Base-by-base conservation (phyloP, 1,140 invertebrate species). In the Fopius arisanus region DNA sequence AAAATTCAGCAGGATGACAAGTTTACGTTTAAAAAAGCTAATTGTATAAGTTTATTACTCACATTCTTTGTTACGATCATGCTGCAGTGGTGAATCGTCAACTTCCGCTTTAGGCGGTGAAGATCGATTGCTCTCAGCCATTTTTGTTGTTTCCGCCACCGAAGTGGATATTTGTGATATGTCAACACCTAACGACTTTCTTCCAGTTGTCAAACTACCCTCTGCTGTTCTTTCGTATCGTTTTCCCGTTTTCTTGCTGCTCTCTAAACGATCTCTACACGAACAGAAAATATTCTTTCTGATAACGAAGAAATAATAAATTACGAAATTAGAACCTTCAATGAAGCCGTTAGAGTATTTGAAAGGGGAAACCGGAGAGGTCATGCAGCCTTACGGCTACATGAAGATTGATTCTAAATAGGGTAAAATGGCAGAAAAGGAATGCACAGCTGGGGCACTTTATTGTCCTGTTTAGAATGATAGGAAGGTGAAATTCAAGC, bases 51-150 rank as follows among this genome's bases (percentile, higher is more conserved):
- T 21, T 43, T 19, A 51, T 77, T 75, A 87, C 86, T 96, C 88
- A 98, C 97, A 98, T 93, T 98, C 96, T 91, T 98, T 98, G 87
- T 98, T 98, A 84, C 96, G 96, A 87, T 97, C 96, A 80, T 96
- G 93, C 80, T 96, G 95, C 75, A 97, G 90, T 9, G 97, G 97
- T 74, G 95, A 96, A 83, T 96, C 96, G 88, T 98, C 97, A 79
- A 98, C 95, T 83, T 96, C 92, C 81, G 94, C 94, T 87, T 96
- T 96, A 68, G 96, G 96, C 79, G 95, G 94, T 66, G 95, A 67
- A n/a, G 72, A 94, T 80, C 90, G 89, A 83, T 91, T 89, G 88
- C 92, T 89, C 84, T 92, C 91, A 81, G 91, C 90, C 92, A 93
- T 92, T 81, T 88, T 84, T 84, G 87, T 84, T 81, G 86, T 84